Conservation (phyloP, 2,113 vertebrate genomes). For the Paradisaea rubra region DNA sequence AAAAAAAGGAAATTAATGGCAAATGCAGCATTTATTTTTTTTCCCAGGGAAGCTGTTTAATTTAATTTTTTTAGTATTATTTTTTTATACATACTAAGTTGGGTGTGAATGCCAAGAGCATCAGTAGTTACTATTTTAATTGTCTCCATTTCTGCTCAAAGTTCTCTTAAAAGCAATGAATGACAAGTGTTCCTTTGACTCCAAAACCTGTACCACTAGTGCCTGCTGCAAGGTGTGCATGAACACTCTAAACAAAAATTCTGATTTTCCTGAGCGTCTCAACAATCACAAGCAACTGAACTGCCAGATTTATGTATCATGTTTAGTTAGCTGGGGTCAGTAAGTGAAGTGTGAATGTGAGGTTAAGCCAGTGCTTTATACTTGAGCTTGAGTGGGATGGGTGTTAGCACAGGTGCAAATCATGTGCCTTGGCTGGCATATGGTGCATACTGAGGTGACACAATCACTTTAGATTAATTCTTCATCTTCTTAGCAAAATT, state of each 20-base stretch:
- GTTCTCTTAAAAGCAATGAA: not conserved
- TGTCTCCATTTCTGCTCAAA: not conserved
- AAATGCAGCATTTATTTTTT: conserved; percentile 7
- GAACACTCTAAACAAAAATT: not conserved
- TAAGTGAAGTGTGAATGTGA: not conserved
- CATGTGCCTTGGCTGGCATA: accelerated
- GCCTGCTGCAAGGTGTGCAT: not conserved
- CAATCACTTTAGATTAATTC: not conserved
- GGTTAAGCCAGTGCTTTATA: not conserved
- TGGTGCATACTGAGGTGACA: not conserved
- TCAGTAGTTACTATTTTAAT: not conserved
- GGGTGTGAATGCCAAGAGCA: not conserved
- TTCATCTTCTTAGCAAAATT: not conserved
- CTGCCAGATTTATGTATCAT: accelerated
- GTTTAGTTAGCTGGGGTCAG: not conserved
- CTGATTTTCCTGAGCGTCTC: not conserved
- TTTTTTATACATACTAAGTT: not conserved
- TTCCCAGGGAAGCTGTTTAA: conserved; percentile 21
- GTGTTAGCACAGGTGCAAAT: not conserved
- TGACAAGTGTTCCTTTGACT: not conserved
- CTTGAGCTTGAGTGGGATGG: not conserved
- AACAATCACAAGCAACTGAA: not conserved
- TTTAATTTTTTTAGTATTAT: not conserved
- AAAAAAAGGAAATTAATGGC: not conserved
- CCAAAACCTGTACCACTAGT: not conserved